Conservation (phyloP, 2,888 invertebrate species). For the Oxytorus armatus region DNA sequence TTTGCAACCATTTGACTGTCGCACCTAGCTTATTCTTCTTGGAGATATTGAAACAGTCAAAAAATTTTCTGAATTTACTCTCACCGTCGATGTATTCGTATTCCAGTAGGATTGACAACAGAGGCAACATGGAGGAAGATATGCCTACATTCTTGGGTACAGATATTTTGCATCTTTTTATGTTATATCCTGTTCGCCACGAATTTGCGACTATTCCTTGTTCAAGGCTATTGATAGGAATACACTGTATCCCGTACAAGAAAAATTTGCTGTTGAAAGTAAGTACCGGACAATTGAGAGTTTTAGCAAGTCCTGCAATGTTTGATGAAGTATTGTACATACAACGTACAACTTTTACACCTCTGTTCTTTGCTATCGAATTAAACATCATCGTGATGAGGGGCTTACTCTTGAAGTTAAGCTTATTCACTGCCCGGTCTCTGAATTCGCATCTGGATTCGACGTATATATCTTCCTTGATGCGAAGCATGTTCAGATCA, state of each 20-base stretch:
- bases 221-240: slow-evolving; percentile 90
- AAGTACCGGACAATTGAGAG: slow-evolving; percentile 92
- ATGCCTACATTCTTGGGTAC: slow-evolving; percentile 90
- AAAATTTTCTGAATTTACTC: slow-evolving; percentile 85
- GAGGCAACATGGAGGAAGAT: slow-evolving; percentile 89
- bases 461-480: slow-evolving; percentile 89
- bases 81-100: slow-evolving; percentile 96
- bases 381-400: slow-evolving; percentile 91
- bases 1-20: slow-evolving; percentile 91
- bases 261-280: slow-evolving; percentile 98
- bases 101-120: slow-evolving; percentile 93
- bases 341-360: slow-evolving; percentile 89
- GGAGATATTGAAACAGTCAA: too few species aligned
- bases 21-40: slow-evolving; percentile 89
- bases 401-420: slow-evolving; percentile 89
- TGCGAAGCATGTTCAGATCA: slow-evolving; percentile 89
- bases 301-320: slow-evolving; percentile 92
- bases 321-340: slow-evolving; percentile 96
- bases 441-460: too few species aligned
- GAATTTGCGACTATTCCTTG: slow-evolving; percentile 78
- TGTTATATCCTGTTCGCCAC: slow-evolving; percentile 77
- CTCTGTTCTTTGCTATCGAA: slow-evolving; percentile 88
- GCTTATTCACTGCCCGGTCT: too few species aligned
- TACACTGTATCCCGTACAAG: slow-evolving; percentile 93
- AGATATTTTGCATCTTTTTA: slow-evolving; percentile 90